A percentile compares a stretch with the other conserved stretches of the same genome.
These are phyloP conservation scores for Cynaeus angustus DNA, from an alignment of 2,888 invertebrate species.

Conservation along the genomic window DNA sequence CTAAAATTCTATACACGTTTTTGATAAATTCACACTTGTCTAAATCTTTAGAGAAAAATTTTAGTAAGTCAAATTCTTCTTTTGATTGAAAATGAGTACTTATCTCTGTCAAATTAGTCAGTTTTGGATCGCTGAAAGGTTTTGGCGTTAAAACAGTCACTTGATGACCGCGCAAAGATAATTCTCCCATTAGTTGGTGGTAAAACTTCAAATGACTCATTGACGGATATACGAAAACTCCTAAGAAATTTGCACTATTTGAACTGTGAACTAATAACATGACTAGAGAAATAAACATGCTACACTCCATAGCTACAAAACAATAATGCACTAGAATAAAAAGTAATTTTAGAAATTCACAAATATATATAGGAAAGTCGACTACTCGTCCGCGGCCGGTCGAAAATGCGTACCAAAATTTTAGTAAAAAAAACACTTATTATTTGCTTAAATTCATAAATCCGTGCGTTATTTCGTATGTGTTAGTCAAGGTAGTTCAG, in stretches of 20 bases:
- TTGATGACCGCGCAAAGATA: conserved; percentile 63
- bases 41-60: background rate
- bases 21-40: background rate
- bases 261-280: background rate
- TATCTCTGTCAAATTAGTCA: conserved; percentile 65
- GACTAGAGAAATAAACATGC: background rate
- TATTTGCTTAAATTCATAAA: too few relatives aligned
- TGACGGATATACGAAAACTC: conserved; percentile 17
- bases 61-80: background rate
- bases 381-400: too few relatives aligned
- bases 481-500: too few relatives aligned
- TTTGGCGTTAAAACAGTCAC: conserved; percentile 63
- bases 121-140: conserved; percentile 60
- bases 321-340: too few relatives aligned
- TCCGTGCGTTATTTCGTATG: too few relatives aligned
- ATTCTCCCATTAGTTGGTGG: conserved; percentile 60
- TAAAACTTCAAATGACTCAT: conserved; percentile 12
- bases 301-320: too few relatives aligned
- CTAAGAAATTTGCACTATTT: conserved; percentile 12
- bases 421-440: too few relatives aligned
- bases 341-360: too few relatives aligned
- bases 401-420: too few relatives aligned
- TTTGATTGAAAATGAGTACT: conserved; percentile 50
- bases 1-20: background rate
- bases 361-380: too few relatives aligned